Base-by-base conservation (phyloP, 1,140 invertebrate species). In the Sitodiplosis mosellana region DNA sequence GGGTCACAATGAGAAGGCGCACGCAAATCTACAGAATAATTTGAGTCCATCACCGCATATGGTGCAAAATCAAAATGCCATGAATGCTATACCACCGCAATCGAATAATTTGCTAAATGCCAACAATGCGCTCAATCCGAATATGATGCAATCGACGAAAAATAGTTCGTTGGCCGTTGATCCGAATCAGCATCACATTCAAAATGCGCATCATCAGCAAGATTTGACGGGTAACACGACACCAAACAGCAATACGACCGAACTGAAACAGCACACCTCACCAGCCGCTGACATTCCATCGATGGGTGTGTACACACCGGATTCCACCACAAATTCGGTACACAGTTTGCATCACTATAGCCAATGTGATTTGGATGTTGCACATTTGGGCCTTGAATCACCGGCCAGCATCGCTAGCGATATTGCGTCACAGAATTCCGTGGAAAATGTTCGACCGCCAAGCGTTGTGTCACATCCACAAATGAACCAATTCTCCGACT, bases 341-440 rank as follows among this genome's bases (percentile, higher is more conserved):
- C 81, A 85, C 52, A 84, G 81, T 36, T 69, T 83, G 49, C 83
- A 84, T 61, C 60, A 64, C 37, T 88, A 85, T 55, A 74, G 75
- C 0, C 77, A 77, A 49, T 87, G 80, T 54, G 86, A 89, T 51
- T 65, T 90, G 45, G 86, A 88, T 62, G 84, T 87, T 0, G 77
- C 75, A 53, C 85, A 88, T 57, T 61, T 90, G 20, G 83, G 81
- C 4, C 65, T 91, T 46, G 86, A 90, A 56, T 90, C 87, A 0
- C 87, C 87, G 0, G 80, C 83, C 0, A 87, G 84, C 18, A 89
- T 91, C 48, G 80, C 83, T 0, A 86, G 83, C 33, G 84, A 90
- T 60, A 74, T 90, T 56, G 78, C 81, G 2, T 80, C 78, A 14
- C 81, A 83, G 44, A 81, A 80, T 56, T 77, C 80, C 53, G 75